Evolutionary conservation across 1,140 invertebrate genomes (phyloP).

Genomic region (Riptortus pedestris): DNA sequence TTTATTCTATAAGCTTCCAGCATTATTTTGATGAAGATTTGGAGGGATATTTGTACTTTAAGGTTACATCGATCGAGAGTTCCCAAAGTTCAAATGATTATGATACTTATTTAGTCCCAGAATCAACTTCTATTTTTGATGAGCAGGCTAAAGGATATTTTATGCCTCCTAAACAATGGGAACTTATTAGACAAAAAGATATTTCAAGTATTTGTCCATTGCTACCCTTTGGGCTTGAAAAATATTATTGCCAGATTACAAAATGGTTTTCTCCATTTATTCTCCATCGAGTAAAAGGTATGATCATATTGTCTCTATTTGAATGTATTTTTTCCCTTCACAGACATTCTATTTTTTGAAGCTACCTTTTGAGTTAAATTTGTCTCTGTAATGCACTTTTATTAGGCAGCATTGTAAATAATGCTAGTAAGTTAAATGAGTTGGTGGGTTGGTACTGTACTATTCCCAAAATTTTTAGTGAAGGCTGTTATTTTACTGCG

Average conservation of each 20-base stretch:
- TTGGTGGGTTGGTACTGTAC: no score
- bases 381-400: no score
- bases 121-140: not conserved
- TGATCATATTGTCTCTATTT: not conserved
- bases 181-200: not conserved
- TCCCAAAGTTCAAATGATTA: not conserved
- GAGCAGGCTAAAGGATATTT: not conserved
- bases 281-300: not conserved
- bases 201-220: not conserved
- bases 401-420: no score
- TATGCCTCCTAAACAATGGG: not conserved
- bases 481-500: no score
- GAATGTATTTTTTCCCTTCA: no score
- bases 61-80: not conserved
- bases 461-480: no score
- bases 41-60: constrained; percentile 9
- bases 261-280: constrained; percentile 21
- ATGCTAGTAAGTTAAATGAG: no score
- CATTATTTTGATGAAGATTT: not conserved
- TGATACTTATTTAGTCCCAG: not conserved
- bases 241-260: not conserved
- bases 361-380: no score
- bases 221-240: constrained; percentile 9
- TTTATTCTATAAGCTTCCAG: not conserved
- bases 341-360: no score